Evolutionary conservation across 2,113 vertebrate genomes (phyloP).

Genomic region (Fregetta grallaria): DNA sequence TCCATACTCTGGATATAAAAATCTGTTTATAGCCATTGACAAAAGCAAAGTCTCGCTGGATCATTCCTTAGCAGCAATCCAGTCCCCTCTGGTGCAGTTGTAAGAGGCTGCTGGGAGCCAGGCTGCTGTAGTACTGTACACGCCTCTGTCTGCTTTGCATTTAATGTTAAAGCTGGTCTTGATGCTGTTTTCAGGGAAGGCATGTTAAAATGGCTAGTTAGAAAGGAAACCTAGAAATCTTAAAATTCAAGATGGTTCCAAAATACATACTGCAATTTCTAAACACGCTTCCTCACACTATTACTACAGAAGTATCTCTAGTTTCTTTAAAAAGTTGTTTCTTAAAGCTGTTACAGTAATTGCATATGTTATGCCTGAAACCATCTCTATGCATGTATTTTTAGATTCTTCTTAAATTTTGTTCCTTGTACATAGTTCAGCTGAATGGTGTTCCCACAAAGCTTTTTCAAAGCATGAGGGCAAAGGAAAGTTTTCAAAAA

Average conservation of each 20-base stretch:
- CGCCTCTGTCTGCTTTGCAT: background rate
- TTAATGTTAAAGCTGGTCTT: background rate
- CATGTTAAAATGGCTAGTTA: background rate
- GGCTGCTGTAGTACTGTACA: background rate
- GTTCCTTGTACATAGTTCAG: background rate
- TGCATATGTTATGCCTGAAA: background rate
- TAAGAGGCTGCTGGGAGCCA: background rate
- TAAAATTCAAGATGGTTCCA: background rate
- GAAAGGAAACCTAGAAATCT: background rate
- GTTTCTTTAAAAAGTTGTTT: background rate
- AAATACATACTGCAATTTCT: background rate
- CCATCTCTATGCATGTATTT: fast-evolving
- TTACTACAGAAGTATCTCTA: background rate
- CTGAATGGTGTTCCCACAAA: background rate
- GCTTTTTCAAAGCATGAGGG: background rate
- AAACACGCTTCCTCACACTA: background rate
- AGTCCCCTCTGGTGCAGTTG: background rate
- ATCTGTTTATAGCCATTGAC: background rate
- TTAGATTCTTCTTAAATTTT: background rate
- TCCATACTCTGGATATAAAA: background rate
- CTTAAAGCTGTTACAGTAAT: background rate
- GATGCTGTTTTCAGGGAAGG: background rate
- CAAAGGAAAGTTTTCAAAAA: background rate
- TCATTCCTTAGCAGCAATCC: background rate
- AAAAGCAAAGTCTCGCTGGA: background rate